Conservation (phyloP, 2,888 invertebrate species). For the Xanthorhoe spadicearia region DNA sequence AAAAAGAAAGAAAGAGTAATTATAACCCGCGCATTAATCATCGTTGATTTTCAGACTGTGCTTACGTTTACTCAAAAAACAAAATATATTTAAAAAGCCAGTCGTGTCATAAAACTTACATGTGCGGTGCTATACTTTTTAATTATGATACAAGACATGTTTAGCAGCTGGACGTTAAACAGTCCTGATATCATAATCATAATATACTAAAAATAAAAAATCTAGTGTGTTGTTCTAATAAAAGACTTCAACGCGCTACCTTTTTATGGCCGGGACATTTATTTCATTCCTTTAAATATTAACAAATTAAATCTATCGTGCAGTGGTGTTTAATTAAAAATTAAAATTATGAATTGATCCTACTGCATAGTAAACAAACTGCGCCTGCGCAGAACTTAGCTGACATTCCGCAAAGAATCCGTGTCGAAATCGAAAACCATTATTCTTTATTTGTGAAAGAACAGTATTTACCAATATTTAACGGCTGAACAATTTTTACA, state of each 20-base stretch:
- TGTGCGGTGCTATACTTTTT: background rate
- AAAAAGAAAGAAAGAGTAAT: too few relatives aligned
- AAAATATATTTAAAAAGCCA: background rate
- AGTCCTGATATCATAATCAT: background rate
- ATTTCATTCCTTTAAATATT: background rate
- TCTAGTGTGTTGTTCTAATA: background rate
- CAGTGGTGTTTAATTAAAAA: background rate
- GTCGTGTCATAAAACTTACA: background rate
- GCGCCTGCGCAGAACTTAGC: constrained; percentile 32
- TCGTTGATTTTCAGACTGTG: background rate
- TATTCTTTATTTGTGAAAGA: constrained; percentile 4
- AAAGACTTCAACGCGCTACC: constrained; percentile 39
- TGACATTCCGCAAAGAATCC: constrained; percentile 37
- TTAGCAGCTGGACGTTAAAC: background rate
- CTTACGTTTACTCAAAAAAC: background rate
- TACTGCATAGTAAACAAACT: constrained; percentile 29
- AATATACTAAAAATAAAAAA: constrained; percentile 4
- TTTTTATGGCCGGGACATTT: constrained; percentile 10
- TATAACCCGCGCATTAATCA: too few relatives aligned
- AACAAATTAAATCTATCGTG: background rate
- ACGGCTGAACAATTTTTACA: too few relatives aligned
- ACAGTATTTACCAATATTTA: too few relatives aligned
- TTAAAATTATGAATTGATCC: background rate
- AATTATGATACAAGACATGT: background rate
- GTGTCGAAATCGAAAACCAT: constrained; percentile 36